Percentiles rank a stretch among this genome's conserved stretches.
phyloP scores from a whole-genome alignment of 2,113 vertebrate species.

The Smithornis capensis region DNA sequence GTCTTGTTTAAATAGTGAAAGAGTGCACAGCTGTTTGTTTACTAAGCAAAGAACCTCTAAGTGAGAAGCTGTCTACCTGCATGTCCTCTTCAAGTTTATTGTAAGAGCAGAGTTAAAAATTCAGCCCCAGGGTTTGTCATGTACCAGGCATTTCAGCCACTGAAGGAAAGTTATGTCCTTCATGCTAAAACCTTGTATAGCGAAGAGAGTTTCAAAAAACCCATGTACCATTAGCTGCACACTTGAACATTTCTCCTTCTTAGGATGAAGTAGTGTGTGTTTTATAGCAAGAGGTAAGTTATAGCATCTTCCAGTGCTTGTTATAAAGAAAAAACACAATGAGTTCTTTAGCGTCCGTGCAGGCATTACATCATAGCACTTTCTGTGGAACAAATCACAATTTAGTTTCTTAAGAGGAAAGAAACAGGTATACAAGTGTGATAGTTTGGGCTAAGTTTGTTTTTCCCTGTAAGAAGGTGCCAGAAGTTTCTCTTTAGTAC shows the following conservation, averaged over 20 bases:
- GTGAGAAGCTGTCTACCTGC: background rate
- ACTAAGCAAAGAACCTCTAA: background rate
- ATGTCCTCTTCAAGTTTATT: background rate
- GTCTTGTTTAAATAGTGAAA: conserved; percentile 38
- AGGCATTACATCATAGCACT: background rate
- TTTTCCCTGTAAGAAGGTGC: too few relatives aligned
- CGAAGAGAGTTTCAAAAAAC: conserved; percentile 2
- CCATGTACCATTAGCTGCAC: background rate
- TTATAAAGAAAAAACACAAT: background rate
- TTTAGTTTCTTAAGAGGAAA: conserved; percentile 11
- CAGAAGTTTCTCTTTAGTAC: too few relatives aligned
- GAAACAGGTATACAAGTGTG: background rate
- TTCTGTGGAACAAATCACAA: background rate
- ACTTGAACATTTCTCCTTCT: background rate
- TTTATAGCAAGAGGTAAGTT: background rate
- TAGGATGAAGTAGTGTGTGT: background rate
- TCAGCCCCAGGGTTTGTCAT: background rate
- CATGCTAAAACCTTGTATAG: background rate
- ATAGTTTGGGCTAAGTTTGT: too few relatives aligned
- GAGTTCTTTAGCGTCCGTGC: background rate
- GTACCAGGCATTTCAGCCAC: background rate
- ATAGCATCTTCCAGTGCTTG: background rate
- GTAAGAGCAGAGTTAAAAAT: conserved; percentile 10
- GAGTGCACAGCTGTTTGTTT: background rate
- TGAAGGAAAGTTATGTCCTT: background rate